Conservation (phyloP, 2,797 vertebrate species). For the Alectoris magna region DNA sequence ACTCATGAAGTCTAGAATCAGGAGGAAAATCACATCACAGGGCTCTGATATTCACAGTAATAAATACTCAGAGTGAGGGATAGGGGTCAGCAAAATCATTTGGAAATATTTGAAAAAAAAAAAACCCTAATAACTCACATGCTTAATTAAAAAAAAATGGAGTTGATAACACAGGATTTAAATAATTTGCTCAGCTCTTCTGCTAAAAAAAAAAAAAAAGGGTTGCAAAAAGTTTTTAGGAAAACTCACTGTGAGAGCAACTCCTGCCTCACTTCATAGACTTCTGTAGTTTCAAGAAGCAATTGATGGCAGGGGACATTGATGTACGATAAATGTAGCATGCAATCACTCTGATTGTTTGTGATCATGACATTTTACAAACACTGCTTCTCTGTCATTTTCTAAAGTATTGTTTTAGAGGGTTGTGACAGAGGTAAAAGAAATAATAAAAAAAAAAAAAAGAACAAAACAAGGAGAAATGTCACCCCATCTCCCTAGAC, state of each 20-base stretch:
- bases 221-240: not conserved
- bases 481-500: conserved; percentile 49
- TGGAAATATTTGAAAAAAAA: not conserved
- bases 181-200: not conserved
- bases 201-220: not conserved
- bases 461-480: conserved; percentile 62
- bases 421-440: conserved; percentile 67
- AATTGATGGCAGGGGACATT: conserved; percentile 34
- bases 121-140: not conserved
- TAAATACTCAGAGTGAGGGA: not conserved
- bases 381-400: conserved; percentile 78
- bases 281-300: conserved; percentile 25
- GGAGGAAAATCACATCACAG: not conserved
- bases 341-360: conserved; percentile 71
- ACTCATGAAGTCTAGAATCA: not conserved
- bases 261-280: not conserved
- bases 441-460: not conserved
- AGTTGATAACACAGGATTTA: not conserved
- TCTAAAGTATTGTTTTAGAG: conserved; percentile 73
- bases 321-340: conserved; percentile 72
- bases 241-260: not conserved
- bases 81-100: not conserved
- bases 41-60: not conserved
- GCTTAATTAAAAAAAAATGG: not conserved
- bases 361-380: conserved; percentile 79